Percentiles rank a stretch among this genome's conserved stretches.
phyloP scores from a whole-genome alignment of 2,888 invertebrate species.

The Homarus gammarus region DNA sequence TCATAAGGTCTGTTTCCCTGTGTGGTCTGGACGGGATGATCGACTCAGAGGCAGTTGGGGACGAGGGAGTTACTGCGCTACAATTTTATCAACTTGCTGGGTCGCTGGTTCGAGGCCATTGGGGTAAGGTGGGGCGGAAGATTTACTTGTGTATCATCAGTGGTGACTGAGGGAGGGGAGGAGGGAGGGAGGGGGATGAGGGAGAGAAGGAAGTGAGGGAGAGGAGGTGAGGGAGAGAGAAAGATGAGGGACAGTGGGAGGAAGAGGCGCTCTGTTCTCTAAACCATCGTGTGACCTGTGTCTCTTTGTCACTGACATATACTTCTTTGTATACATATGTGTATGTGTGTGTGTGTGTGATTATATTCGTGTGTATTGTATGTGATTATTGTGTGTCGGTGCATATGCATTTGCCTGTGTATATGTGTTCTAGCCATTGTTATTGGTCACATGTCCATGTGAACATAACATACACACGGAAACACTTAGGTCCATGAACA shows the following conservation, averaged over 20 bases:
- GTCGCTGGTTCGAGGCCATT: slow-evolving; percentile 28
- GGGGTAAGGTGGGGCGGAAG: slow-evolving; percentile 31
- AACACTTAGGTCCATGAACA: no score
- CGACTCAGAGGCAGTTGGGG: slow-evolving; percentile 27
- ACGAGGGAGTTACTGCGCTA: slow-evolving; percentile 24
- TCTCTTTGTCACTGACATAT: no score
- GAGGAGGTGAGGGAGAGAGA: neutral
- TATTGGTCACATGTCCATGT: no score
- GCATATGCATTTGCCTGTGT: no score
- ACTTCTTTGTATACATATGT: no score
- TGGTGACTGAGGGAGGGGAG: neutral
- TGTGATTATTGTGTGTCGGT: no score
- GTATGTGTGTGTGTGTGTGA: no score
- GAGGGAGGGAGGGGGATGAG: neutral
- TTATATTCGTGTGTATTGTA: no score
- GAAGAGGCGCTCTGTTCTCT: neutral
- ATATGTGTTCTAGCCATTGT: no score
- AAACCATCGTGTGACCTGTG: no score
- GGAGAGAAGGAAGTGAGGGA: neutral
- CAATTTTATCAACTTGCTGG: slow-evolving; percentile 55
- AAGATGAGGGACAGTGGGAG: neutral
- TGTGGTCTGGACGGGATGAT: neutral
- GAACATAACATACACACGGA: no score
- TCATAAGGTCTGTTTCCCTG: neutral
- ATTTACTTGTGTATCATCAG: slow-evolving; percentile 49